Base-by-base conservation (phyloP, 2,888 invertebrate genomes). In the Melinaea menophilus region DNA sequence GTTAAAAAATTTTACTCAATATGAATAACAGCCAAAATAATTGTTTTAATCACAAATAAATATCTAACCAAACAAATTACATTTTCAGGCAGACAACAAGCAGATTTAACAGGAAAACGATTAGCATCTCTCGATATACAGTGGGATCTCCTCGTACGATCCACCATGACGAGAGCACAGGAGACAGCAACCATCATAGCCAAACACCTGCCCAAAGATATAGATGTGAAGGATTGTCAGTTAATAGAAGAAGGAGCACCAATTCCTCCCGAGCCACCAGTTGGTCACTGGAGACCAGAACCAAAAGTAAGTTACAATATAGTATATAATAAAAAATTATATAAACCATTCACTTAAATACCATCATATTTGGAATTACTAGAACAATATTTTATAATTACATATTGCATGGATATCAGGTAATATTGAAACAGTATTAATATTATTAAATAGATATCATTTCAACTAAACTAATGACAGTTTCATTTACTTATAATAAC, bases 171-270 rank as follows among this genome's bases (percentile, higher is more conserved):
- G 0, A 90, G 99, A 69, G 99, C 99, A 0, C 95, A 95, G 71
- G 97, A 99, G 84, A 99, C 99, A 0, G 96, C 97, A 0, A 89
- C 92, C 11, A 94, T 98, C 45, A 97, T 99, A 69, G 92, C 94
- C 37, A 92, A 94, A 73, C 92, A 92, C 74, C 88, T 99, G 56
- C 92, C 92, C 86, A 84, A 86, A 57, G 81, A 93, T 57, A 78
- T 92, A 3, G 79, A 84, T 13, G 90, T 94, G 0, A 91, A 92
- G 62, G 91, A 94, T 72, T 96, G 96, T 78, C 92, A 94, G 73
- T 86, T 97, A 72, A 85, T 99, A 31, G 93, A 96, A 64, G 99
- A 99, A 85, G 99, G 99, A 0, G 96, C 98, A 0, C 99, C 99
- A 0, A 94, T 98, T 71, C 95, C 96, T 0, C 98, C 99, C 0